Base-by-base conservation (phyloP, 2,113 vertebrate species). In the Neoarius graeffei region DNA sequence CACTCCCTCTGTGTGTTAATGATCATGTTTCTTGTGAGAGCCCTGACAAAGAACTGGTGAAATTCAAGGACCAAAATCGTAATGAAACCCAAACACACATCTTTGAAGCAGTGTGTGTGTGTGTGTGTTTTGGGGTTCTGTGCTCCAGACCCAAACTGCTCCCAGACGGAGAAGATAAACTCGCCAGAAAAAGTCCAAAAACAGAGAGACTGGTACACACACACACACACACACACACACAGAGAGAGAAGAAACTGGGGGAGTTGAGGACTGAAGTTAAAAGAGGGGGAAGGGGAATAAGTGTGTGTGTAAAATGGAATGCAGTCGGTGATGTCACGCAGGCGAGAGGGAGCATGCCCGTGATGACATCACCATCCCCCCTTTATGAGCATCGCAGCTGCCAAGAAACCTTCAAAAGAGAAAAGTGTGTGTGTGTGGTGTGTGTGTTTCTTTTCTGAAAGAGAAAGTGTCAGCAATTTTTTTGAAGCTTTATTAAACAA, bases 241-340 rank as follows among this genome's bases (percentile, higher is more conserved):
- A n/a, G n/a, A n/a, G n/a, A n/a, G n/a, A 74, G 17, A 74, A 42
- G 42, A 42, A 81, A 71, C 73, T 6, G n/a, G 20, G 64, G 77
- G 42, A 56, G 52, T 81, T 60, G 48, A 11, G 71, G 5, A 71
- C 74, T 42, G 85, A 79, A 83, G 79, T 66, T 25, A 64, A 91
- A 57, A 85, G 23, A 62, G 90, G 74, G 64, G 66, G 86, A 62
- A 67, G 77, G 80, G 87, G 60, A 80, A 48, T 66, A 15, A 35
- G 91, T 93, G 91, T 91, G 92, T 93, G 91, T 91, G 89, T 90
- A 91, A 89, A 94, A 94, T 94, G 95, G 95, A 95, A 95, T 95
- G 94, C 91, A 81, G 91, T 88, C 85, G 88, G 93, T 95, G 94
- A 95, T 94, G 94, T 95, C 94, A 95, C 92, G 80, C 91, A 87